Evolutionary conservation across 2,113 vertebrate species (phyloP).

Genomic region (Cephalopholis sonnerati): DNA sequence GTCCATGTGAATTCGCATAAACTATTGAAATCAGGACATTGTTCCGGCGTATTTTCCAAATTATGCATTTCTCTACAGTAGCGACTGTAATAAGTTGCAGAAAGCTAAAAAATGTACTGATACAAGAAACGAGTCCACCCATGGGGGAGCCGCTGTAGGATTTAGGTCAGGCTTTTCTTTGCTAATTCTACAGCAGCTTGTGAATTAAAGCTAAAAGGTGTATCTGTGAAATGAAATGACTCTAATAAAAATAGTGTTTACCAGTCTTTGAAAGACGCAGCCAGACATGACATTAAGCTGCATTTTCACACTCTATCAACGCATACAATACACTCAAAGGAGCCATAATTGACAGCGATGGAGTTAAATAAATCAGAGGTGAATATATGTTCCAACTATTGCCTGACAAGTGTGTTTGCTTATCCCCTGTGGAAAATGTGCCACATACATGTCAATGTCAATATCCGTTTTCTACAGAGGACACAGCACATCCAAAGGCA

Average conservation of each 20-base stretch:
- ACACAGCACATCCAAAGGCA: constrained; percentile 29
- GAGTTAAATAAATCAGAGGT: constrained; percentile 64
- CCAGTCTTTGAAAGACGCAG: constrained; percentile 43
- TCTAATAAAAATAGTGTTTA: constrained; percentile 64
- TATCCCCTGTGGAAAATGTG: constrained; percentile 50
- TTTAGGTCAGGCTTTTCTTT: constrained; percentile 72
- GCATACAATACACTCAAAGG: constrained; percentile 30
- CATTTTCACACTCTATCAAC: constrained; percentile 67
- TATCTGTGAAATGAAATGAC: constrained; percentile 45
- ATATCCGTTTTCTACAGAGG: not conserved
- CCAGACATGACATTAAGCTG: constrained; percentile 55
- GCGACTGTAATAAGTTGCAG: constrained; percentile 65
- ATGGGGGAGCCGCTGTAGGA: constrained; percentile 54
- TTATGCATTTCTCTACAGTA: constrained; percentile 67
- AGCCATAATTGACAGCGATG: constrained; percentile 57
- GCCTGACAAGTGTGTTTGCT: constrained; percentile 68
- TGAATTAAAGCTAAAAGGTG: constrained; percentile 63
- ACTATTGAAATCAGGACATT: constrained; percentile 77
- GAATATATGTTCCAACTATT: constrained; percentile 42
- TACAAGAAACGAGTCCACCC: constrained; percentile 68
- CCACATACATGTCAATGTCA: constrained; percentile 40
- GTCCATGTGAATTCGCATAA: constrained; percentile 79
- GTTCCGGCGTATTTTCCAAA: constrained; percentile 65
- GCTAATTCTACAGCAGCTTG: constrained; percentile 59
- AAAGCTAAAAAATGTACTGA: constrained; percentile 39